Evolutionary conservation across 2,113 vertebrate species (phyloP), one percentile per base, ranked within the genome.

Genomic region (Phalacrocorax aristotelis): DNA sequence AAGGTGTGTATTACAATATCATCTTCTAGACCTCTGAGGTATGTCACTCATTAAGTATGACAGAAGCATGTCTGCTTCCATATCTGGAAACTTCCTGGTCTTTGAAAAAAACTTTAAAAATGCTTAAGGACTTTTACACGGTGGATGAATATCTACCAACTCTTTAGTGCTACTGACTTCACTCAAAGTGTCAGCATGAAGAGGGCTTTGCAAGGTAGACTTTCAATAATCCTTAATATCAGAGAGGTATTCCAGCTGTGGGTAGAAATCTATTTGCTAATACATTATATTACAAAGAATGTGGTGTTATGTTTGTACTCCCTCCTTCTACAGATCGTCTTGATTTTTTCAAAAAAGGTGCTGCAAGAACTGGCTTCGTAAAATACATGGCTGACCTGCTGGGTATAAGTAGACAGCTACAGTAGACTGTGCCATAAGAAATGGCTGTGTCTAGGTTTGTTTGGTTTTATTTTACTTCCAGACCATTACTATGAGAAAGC

Each of bases 381-480:
- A 93, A 72, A 87, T 40, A 69, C 11, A 20, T 62, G 29, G 4
- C 40, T 93, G 66, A 71, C 34, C 32, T 58, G 11, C 17, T 74
- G 16, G 15, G 18, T 60, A 61, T 58, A 71, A 82, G 52, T 38
- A 75, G 46, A 55, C 15, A 88, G 29, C 29, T 74, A 64, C 38
- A 68, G 8, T 14, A 83, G 38, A 46, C 13, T 58, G 25, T 26
- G 52, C 9, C 4, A 9, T 65, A 87, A 90, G 66, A 82, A 90
- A 85, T 38, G 4, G 7, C 46, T 46, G 9, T 62, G 36, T 46
- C 76, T 76, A 78, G 21, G n/a, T 90, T 92, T 83, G 58, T 92
- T 96, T 93, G 54, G 23, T 76, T 93, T 93, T 74, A 36, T 78
- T 94, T 96, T 91, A 91, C 52, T 96, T 96, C 69, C 94, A 94